Conservation (phyloP, 2,888 invertebrate genomes). For the Drosophila robusta region DNA sequence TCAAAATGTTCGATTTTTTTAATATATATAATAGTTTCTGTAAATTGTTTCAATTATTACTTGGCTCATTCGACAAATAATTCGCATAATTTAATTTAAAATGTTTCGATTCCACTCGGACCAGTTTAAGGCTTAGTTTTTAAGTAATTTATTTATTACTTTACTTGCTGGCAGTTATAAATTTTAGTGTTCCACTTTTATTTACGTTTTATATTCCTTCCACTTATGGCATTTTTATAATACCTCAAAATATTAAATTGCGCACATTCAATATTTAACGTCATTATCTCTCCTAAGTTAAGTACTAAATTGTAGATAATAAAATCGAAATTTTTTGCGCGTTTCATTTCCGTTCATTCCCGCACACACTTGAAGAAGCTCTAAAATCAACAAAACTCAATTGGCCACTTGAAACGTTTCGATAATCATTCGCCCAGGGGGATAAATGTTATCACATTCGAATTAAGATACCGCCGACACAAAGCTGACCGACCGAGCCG, state of each 20-base stretch:
- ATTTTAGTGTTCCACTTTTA: not conserved
- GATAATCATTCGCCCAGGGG: not conserved
- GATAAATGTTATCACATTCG: constrained; percentile 23
- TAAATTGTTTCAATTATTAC: not conserved
- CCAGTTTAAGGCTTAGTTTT: not conserved
- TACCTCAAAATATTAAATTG: not conserved
- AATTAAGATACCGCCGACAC: too few species aligned
- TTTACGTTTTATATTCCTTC: not conserved
- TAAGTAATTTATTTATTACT: too few species aligned
- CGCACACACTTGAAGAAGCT: too few species aligned
- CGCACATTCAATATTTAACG: not conserved
- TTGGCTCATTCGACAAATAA: too few species aligned
- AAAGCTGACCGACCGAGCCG: constrained; percentile 8
- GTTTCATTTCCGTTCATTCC: not conserved
- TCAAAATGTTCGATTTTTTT: not conserved
- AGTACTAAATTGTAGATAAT: not conserved
- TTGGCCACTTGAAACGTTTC: not conserved
- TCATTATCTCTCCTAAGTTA: not conserved
- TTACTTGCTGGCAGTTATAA: too few species aligned
- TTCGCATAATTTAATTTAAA: too few species aligned
- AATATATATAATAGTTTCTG: not conserved
- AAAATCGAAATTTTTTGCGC: not conserved
- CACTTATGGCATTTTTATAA: too few species aligned
- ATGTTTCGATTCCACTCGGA: not conserved
- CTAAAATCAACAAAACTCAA: too few species aligned